Evolutionary conservation across 1,140 invertebrate species (phyloP), one percentile per base, ranked within the genome.

Genomic region (Zeugodacus cucurbitae): DNA sequence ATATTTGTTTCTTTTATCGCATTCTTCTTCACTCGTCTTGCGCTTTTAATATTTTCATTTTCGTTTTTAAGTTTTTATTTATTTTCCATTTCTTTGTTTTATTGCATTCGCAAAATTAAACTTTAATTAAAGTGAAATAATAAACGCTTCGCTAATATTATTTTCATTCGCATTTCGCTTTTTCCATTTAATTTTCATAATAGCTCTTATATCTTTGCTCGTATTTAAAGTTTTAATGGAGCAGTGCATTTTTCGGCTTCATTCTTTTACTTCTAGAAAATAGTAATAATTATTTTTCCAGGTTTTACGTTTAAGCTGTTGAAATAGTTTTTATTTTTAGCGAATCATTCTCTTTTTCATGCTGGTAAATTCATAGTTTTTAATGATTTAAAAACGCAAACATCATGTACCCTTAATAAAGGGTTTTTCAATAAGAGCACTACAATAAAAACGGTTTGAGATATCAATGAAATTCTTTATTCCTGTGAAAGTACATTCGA

Each of bases 81-180:
- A 67, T 67, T 34, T 74, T 41, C 20, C 67, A 5, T 20, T 41
- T 20, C 17, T 22, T 37, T 74, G n/a, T 62, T n/a, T 62, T 62
- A 41, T 54, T 37, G n/a, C 11, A 34, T 86, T 54, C 44, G 32
- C 44, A 32, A 37, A 57, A 86, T 86, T 54, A 57, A n/a, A 74
- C 32, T 74, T 74, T 74, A 74, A 74, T 74, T 41, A 74, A 41
- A 74, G 5, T 37, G 20, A 74, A 74, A 74, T n/a, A 74, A 74
- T 37, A 37, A 74, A 41, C 8, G 26, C 29, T 6, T 32, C 29
- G 29, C 62, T 32, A 32, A 34, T 32, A 17, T 54, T 34, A 67
- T 62, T 62, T 62, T 3, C 59, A 62, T 62, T 54, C 48, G 14
- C 48, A 20, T 17, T 54, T 54, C 48, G 48, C 14, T 26, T 29